Conservation (phyloP, 2,797 vertebrate genomes). For the Antrozous pallidus region DNA sequence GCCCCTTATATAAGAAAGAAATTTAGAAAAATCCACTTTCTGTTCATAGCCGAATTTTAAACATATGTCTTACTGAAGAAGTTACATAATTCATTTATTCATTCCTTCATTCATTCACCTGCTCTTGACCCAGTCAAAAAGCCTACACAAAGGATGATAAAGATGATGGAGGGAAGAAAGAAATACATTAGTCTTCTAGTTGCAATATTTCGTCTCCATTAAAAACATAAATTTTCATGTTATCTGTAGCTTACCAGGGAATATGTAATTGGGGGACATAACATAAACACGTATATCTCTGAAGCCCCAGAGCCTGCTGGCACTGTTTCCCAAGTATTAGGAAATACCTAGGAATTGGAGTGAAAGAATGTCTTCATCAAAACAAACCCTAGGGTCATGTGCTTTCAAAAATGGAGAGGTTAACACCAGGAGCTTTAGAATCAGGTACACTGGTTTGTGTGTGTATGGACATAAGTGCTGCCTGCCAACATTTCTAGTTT, state of each 20-base stretch:
- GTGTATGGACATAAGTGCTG: background rate
- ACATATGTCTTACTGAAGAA: background rate
- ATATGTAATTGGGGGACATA: background rate
- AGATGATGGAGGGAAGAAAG: background rate
- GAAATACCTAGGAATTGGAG: background rate
- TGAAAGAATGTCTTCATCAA: background rate
- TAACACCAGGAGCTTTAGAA: background rate
- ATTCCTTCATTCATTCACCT: background rate
- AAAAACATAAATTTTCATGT: background rate
- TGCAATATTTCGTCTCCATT: background rate
- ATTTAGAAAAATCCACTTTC: background rate
- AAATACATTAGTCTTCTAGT: background rate
- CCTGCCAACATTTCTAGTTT: background rate
- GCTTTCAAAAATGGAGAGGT: background rate
- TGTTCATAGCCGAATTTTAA: slow-evolving; percentile 17
- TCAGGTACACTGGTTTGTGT: background rate
- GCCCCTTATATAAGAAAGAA: background rate
- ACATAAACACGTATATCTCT: background rate
- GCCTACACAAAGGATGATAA: background rate
- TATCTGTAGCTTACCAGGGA: background rate
- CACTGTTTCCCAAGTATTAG: background rate
- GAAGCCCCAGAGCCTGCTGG: background rate
- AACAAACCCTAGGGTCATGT: background rate
- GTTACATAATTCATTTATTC: background rate
- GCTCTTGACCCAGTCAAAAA: background rate